A percentile compares a stretch with the other conserved stretches of the same genome.
Conservation (phyloP, 2,113 vertebrate species). For the Centrocercus urophasianus region DNA sequence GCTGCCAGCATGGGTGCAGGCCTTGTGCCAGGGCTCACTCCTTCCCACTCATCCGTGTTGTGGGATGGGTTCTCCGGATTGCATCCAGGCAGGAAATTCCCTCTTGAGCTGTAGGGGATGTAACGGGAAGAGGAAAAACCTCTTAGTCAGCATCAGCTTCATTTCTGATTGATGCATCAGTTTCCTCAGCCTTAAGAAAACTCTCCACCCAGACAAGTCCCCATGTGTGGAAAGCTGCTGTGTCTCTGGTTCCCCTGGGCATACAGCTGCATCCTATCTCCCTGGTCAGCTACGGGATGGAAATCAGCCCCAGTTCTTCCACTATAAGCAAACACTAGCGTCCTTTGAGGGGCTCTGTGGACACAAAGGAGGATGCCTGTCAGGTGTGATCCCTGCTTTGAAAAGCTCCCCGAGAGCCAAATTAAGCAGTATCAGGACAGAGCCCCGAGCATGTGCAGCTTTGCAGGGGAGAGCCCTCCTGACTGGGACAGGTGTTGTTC, state of each 20-base stretch:
- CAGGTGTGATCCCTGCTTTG: background rate
- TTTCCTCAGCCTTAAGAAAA: conserved; percentile 61
- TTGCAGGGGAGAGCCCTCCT: background rate
- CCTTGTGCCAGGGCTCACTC: background rate
- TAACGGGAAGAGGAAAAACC: conserved; percentile 60
- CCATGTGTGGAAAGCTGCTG: background rate
- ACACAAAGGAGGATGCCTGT: background rate
- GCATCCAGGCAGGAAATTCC: conserved; percentile 60
- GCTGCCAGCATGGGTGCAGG: background rate
- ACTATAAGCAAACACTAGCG: background rate
- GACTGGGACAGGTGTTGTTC: background rate
- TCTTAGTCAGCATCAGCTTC: conserved; percentile 61
- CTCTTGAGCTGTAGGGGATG: conserved; percentile 40
- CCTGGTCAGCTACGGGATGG: background rate
- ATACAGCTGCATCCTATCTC: conserved; percentile 64
- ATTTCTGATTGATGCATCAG: conserved; percentile 46
- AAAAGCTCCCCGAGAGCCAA: background rate
- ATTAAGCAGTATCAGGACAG: background rate
- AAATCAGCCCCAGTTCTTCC: background rate
- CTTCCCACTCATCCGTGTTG: background rate
- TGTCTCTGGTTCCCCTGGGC: conserved; percentile 3
- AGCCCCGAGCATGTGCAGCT: background rate
- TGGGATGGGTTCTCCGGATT: background rate
- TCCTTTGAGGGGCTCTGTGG: background rate
- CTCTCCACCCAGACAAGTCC: conserved; percentile 21